Evolutionary conservation across 2,797 vertebrate species (phyloP).

Genomic region (Neosalanx taihuensis): DNA sequence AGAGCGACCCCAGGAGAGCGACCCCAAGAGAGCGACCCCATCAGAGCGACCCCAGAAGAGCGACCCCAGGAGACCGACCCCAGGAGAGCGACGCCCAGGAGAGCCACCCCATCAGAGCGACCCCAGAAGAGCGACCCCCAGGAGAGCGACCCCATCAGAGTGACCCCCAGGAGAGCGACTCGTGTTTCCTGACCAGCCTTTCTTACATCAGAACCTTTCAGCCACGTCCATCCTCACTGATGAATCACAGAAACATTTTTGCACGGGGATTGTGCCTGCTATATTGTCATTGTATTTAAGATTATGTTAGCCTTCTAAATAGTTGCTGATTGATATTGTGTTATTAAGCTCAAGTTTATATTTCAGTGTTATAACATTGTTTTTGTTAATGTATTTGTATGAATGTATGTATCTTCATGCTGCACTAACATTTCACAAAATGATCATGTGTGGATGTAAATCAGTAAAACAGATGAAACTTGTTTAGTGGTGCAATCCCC

Average conservation of each 20-base stretch:
- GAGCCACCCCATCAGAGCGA: too few species aligned
- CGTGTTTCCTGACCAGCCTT: too few species aligned
- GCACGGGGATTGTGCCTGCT: neutral
- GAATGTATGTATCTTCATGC: neutral
- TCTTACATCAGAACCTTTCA: too few species aligned
- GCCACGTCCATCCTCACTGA: neutral
- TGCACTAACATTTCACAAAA: constrained; percentile 10
- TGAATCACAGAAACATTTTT: neutral
- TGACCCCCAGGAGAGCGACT: too few species aligned
- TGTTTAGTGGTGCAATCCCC: too few species aligned
- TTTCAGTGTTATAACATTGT: neutral
- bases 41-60: too few species aligned
- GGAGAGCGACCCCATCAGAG: too few species aligned
- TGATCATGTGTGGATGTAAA: neutral
- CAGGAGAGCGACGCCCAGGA: too few species aligned
- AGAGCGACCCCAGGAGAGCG: too few species aligned
- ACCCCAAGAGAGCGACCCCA: too few species aligned
- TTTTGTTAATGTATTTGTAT: constrained; percentile 8
- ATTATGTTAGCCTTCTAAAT: neutral
- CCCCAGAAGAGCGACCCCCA: too few species aligned
- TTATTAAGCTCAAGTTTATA: neutral
- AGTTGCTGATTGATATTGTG: constrained; percentile 5
- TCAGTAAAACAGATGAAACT: neutral
- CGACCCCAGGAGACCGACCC: too few species aligned
- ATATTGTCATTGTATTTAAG: neutral